Percentiles rank a stretch among this genome's conserved stretches.
These are phyloP conservation scores for Scelioninae gen. 2 DNA, from an alignment of 2,888 invertebrate species.

Conservation along the genomic window DNA sequence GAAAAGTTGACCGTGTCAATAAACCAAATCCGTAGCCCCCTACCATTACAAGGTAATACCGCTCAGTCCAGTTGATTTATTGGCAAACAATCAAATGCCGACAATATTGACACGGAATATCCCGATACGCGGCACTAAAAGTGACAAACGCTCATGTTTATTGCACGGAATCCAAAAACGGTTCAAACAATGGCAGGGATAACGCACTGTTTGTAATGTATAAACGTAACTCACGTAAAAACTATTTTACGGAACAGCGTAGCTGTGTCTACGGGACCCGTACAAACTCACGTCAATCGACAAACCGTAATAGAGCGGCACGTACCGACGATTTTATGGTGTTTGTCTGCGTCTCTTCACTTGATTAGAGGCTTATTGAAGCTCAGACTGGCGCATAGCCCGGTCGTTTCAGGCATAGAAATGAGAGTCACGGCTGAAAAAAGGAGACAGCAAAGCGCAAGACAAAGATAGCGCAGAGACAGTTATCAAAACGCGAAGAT, in stretches of 20 bases:
- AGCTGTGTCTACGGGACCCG: constrained; percentile 1
- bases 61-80: constrained; percentile 22
- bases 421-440: constrained; percentile 35
- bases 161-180: constrained; percentile 26
- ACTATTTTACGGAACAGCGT: constrained; percentile 23
- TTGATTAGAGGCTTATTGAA: constrained; percentile 58
- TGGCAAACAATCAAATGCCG: constrained; percentile 24
- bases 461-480: background rate
- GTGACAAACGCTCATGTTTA: constrained; percentile 37
- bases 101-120: constrained; percentile 23
- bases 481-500: too few species aligned
- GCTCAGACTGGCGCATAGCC: constrained; percentile 36
- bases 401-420: constrained; percentile 28
- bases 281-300: constrained; percentile 22
- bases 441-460: constrained; percentile 7
- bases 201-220: constrained; percentile 13
- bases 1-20: constrained; percentile 20
- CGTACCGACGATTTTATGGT: constrained; percentile 46
- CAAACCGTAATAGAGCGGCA: constrained; percentile 28
- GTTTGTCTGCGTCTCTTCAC: constrained; percentile 52
- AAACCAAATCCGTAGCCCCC: constrained; percentile 9
- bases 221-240: constrained; percentile 20
- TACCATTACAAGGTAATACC: constrained; percentile 16
- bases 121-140: constrained; percentile 25
- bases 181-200: constrained; percentile 17